Evolutionary conservation across 2,888 invertebrate species (phyloP).

Genomic region (Salpingus planirostris): DNA sequence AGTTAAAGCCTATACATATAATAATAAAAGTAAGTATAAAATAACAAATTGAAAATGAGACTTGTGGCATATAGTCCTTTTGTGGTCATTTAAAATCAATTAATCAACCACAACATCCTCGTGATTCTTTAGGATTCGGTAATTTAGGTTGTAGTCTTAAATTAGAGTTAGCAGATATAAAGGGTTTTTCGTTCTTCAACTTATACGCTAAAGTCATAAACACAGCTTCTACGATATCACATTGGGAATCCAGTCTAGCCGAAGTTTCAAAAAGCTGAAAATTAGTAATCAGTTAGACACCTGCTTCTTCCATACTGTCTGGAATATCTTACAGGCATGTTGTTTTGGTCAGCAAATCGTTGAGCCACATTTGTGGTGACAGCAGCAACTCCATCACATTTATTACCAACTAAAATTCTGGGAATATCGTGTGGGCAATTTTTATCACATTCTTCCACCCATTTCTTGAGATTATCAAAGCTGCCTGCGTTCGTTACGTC

Average conservation of each 20-base stretch:
- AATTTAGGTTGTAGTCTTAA: slow-evolving; percentile 1
- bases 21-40: too few species aligned
- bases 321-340: slow-evolving; percentile 55
- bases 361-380: slow-evolving; percentile 66
- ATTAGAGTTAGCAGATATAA: slow-evolving; percentile 25
- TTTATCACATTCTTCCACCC: slow-evolving; percentile 68
- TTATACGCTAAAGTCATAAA: slow-evolving; percentile 77
- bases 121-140: not conserved
- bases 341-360: slow-evolving; percentile 59
- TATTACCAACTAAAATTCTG: slow-evolving; percentile 70
- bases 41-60: too few species aligned
- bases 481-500: slow-evolving; percentile 63
- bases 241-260: slow-evolving; percentile 62
- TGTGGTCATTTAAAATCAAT: too few species aligned
- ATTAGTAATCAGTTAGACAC: slow-evolving; percentile 2
- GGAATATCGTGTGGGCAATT: slow-evolving; percentile 58
- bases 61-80: too few species aligned
- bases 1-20: too few species aligned
- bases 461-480: slow-evolving; percentile 54
- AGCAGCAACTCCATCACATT: slow-evolving; percentile 60
- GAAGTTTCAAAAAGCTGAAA: slow-evolving; percentile 70
- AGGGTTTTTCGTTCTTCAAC: slow-evolving; percentile 53
- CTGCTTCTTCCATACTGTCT: not conserved
- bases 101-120: slow-evolving; percentile 4
- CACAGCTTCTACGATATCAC: slow-evolving; percentile 71